Base-by-base conservation (phyloP, 2,797 vertebrate genomes). In the Harpia harpyja region DNA sequence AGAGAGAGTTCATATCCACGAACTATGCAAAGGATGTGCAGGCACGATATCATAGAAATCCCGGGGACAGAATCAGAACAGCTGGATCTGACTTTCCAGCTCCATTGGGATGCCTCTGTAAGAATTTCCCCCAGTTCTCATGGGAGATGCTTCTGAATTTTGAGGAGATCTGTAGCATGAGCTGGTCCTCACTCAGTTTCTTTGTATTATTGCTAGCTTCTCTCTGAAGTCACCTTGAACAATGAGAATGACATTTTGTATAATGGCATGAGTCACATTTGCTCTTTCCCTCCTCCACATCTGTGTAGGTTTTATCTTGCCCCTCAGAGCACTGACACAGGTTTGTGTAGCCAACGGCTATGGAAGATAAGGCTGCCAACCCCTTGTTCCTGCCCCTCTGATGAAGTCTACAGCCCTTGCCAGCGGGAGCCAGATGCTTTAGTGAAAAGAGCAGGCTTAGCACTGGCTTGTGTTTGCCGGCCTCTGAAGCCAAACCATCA, bases 231-330 rank as follows among this genome's bases (percentile, higher is more conserved):
- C 89, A 95, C 89, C 92, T 75, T 96, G 85, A 96, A 84, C 88
- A 92, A 59, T 0, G 4, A 77, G 88, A 94, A 81, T 96, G 89
- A 84, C 89, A 94, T 96, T 96, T 94, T 59, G 41, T 81, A 59
- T 84, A 93, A 92, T 59, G 79, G 85, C 63, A 65, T 90, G 94
- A 94, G 85, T 96, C 92, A 94, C 73, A 92, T 85, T 92, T 85
- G 89, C 81, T 92, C 82, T 92, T 97, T 94, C 54, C 92, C 78
- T 95, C 95, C 87, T 96, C 89, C 92, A 86, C 89, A 83, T 94
- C 82, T 89, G 86, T 92, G 94, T 89, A 93, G 91, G 89, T 91
- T 96, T 96, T 94, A 61, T 88, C 76, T 84, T 94, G 91, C 76
- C 82, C 92, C 96, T 96, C 73, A 51, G 92, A 90, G 89, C 92